phyloP scores from a whole-genome alignment of 2,797 vertebrate species.

The Ceyx erithaca region DNA sequence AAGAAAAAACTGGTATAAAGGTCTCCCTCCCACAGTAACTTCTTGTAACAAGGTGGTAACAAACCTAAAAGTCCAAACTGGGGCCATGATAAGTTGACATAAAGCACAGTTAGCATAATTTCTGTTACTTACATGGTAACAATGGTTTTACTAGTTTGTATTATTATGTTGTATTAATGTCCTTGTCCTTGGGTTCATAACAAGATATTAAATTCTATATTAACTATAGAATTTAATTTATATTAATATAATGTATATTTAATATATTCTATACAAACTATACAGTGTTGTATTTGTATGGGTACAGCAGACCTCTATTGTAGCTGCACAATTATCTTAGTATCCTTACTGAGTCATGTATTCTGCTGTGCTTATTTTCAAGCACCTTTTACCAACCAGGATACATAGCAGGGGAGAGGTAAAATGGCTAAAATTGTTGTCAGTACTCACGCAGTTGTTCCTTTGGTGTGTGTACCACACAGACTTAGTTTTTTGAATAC shows the following conservation, averaged over 20 bases:
- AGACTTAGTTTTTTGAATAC: neutral
- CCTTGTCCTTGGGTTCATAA: neutral
- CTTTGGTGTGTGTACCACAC: neutral
- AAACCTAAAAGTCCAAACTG: neutral
- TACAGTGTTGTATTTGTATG: neutral
- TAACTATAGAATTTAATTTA: too few species aligned
- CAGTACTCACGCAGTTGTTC: neutral
- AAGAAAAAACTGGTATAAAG: neutral
- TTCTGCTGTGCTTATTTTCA: neutral
- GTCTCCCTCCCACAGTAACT: neutral
- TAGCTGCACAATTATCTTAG: neutral
- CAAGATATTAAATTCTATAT: neutral
- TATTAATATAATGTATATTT: too few species aligned
- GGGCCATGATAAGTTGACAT: neutral
- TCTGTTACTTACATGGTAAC: neutral
- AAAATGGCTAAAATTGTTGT: neutral
- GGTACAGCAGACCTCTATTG: neutral
- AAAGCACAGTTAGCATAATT: neutral
- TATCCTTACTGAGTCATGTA: neutral
- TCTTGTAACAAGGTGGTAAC: neutral
- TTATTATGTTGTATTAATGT: neutral
- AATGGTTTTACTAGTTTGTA: neutral
- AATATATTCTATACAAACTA: too few species aligned
- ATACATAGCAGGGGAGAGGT: neutral
- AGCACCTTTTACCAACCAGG: neutral